Evolutionary conservation across 2,113 vertebrate species (phyloP).

Genomic region (Phalacrocorax pelagicus): DNA sequence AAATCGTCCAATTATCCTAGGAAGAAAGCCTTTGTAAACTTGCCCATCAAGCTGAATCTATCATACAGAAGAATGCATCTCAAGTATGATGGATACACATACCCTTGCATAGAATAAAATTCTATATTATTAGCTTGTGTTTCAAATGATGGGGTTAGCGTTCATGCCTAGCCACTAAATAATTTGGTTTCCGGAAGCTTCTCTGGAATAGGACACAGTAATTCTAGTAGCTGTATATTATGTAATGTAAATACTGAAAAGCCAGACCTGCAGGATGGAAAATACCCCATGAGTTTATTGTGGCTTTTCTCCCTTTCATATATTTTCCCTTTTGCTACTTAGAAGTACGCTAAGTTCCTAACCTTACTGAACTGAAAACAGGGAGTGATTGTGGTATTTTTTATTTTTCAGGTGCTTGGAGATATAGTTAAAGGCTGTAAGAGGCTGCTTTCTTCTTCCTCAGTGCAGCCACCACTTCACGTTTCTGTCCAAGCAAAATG

Average conservation of each 20-base stretch:
- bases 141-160: slow-evolving; percentile 30
- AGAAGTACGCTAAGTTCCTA: neutral
- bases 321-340: neutral
- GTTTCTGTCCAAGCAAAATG: slow-evolving; percentile 34
- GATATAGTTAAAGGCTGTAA: neutral
- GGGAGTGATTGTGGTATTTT: slow-evolving; percentile 8
- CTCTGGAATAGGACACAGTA: slow-evolving; percentile 23
- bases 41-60: neutral
- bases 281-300: neutral
- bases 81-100: neutral
- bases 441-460: neutral
- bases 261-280: neutral
- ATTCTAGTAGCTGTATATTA: slow-evolving; percentile 51
- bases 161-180: neutral
- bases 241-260: slow-evolving; percentile 27
- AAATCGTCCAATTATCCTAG: neutral
- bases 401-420: slow-evolving; percentile 41
- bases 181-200: slow-evolving; percentile 41
- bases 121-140: slow-evolving; percentile 28
- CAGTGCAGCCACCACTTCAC: neutral
- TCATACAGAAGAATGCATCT: neutral
- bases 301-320: neutral
- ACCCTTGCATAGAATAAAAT: neutral
- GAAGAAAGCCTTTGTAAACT: slow-evolving; percentile 1
- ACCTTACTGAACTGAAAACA: neutral